Percentiles rank a stretch among this genome's conserved stretches.
These are phyloP conservation scores for Drosophila meridiana DNA, from an alignment of 2,888 invertebrate species.

Conservation along the genomic window DNA sequence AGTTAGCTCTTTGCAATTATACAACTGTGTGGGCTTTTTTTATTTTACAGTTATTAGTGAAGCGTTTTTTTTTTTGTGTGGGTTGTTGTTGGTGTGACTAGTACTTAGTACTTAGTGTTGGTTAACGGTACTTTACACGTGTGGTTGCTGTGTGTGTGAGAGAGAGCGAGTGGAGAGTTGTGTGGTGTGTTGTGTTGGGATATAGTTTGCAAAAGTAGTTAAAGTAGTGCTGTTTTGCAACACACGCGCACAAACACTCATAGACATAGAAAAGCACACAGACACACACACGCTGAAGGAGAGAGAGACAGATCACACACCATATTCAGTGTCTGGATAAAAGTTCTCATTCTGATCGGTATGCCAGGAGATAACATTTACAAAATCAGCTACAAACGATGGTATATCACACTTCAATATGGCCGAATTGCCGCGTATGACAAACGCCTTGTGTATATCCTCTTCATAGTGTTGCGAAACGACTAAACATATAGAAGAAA, in stretches of 20 bases:
- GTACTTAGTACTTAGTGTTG: slow-evolving; percentile 53
- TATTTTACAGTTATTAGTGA: slow-evolving; percentile 70
- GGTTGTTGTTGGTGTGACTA: slow-evolving; percentile 28
- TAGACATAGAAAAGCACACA: slow-evolving; percentile 36
- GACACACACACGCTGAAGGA: slow-evolving; percentile 13
- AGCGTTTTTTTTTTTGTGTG: slow-evolving; percentile 29
- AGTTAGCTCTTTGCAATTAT: slow-evolving; percentile 52
- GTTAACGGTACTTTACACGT: slow-evolving; percentile 62
- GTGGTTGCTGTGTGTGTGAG: slow-evolving; percentile 26
- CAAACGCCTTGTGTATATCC: slow-evolving; percentile 96
- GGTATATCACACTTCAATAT: slow-evolving; percentile 96
- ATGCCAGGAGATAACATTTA: slow-evolving; percentile 94
- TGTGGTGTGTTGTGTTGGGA: slow-evolving; percentile 36
- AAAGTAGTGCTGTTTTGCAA: slow-evolving; percentile 57
- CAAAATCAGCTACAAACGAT: slow-evolving; percentile 96
- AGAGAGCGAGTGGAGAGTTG: slow-evolving; percentile 17
- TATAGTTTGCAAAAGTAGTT: slow-evolving; percentile 47
- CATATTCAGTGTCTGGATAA: slow-evolving; percentile 85
- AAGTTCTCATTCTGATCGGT: slow-evolving; percentile 88
- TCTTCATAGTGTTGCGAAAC: slow-evolving; percentile 96
- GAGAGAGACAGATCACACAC: slow-evolving; percentile 74
- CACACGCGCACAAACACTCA: slow-evolving; percentile 26
- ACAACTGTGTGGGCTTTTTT: slow-evolving; percentile 38
- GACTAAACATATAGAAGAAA: slow-evolving; percentile 86
- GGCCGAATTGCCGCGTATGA: slow-evolving; percentile 94